A percentile compares a stretch with the other conserved stretches of the same genome.
These are phyloP conservation scores for Caracal caracal DNA, from an alignment of 2,113 vertebrate genomes.

Conservation along the genomic window DNA sequence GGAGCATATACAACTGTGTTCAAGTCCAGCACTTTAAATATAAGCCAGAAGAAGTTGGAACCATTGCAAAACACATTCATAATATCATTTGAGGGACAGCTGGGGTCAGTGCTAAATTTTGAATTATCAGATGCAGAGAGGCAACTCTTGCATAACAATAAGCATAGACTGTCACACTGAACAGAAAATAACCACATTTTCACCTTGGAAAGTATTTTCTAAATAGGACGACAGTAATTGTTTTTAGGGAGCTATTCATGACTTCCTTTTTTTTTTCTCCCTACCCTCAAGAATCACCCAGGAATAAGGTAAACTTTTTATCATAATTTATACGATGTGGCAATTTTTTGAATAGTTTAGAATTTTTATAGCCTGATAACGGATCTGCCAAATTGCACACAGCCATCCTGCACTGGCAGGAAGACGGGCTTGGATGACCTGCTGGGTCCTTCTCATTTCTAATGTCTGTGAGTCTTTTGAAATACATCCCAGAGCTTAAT, in stretches of 20 bases:
- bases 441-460: constrained; percentile 62
- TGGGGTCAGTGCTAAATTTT: constrained; percentile 72
- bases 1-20: neutral
- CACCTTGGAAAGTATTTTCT: constrained; percentile 73
- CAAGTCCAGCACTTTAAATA: neutral
- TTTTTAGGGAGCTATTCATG: constrained; percentile 69
- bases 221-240: constrained; percentile 48
- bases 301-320: constrained; percentile 74
- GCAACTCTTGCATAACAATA: constrained; percentile 62
- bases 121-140: constrained; percentile 64
- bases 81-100: constrained; percentile 61
- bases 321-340: constrained; percentile 67
- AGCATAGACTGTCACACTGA: constrained; percentile 45
- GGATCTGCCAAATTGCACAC: constrained; percentile 58
- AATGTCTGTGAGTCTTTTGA: constrained; percentile 72
- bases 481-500: constrained; percentile 75
- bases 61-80: constrained; percentile 34
- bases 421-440: constrained; percentile 62
- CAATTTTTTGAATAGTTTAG: constrained; percentile 72
- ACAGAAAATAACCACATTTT: constrained; percentile 71
- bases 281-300: constrained; percentile 10
- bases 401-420: constrained; percentile 59
- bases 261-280: neutral
- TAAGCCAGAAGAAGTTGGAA: constrained; percentile 53
- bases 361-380: constrained; percentile 65